Percentiles rank a stretch among this genome's conserved stretches.
phyloP scores from a whole-genome alignment of 2,113 vertebrate species.

The Seriola aureovittata region DNA sequence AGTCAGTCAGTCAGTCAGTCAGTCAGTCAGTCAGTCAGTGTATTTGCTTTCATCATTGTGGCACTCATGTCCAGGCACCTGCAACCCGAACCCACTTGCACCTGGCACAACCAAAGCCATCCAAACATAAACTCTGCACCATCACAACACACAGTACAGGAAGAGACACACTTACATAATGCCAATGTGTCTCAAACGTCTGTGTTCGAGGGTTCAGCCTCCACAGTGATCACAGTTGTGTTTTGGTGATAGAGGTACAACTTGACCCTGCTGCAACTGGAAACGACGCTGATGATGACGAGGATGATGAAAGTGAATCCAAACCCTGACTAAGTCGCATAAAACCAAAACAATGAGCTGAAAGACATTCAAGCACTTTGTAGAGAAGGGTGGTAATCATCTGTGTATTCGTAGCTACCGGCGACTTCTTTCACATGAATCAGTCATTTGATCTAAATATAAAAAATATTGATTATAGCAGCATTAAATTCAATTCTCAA shows the following conservation, averaged over 20 bases:
- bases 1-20: slow-evolving; percentile 49
- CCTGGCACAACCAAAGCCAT: slow-evolving; percentile 55
- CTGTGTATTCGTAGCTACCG: no score
- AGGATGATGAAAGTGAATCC: background rate
- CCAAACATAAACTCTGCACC: slow-evolving; percentile 35
- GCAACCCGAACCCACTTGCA: slow-evolving; percentile 67
- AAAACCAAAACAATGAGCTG: background rate
- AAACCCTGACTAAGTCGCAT: background rate
- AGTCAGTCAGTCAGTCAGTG: slow-evolving; percentile 37
- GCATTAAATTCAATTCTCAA: background rate
- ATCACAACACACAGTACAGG: background rate
- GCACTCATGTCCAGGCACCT: slow-evolving; percentile 58
- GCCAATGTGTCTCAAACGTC: background rate
- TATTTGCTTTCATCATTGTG: slow-evolving; percentile 60
- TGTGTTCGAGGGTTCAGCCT: background rate
- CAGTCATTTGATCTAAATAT: no score
- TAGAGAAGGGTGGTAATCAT: no score
- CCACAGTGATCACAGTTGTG: background rate
- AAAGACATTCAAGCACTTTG: background rate
- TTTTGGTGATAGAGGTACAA: background rate
- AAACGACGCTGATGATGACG: background rate
- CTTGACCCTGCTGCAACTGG: background rate
- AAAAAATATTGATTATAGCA: background rate
- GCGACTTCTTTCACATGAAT: no score
- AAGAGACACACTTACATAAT: background rate